phyloP scores from a whole-genome alignment of 2,797 vertebrate species.

The Onychomys leucogaster region DNA sequence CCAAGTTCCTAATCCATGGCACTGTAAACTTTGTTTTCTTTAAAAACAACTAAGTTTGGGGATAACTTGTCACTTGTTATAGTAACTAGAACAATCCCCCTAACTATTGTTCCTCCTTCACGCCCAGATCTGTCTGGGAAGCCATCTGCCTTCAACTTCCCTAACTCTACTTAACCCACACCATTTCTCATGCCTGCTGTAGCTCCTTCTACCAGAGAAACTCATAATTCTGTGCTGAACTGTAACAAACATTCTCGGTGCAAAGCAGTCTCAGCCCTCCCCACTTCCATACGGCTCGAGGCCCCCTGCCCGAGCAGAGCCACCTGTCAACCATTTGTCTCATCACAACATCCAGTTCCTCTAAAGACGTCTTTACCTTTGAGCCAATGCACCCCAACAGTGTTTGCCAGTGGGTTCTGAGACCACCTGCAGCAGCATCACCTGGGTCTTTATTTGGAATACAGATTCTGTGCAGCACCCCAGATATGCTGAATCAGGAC shows the following conservation, averaged over 20 bases:
- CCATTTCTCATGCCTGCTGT: not conserved
- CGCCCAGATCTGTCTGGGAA: not conserved
- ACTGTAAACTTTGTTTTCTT: not conserved
- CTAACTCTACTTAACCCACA: not conserved
- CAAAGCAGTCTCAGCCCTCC: not conserved
- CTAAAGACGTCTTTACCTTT: slow-evolving; percentile 6
- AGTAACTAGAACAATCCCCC: not conserved
- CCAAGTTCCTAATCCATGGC: not conserved
- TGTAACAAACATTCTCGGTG: not conserved
- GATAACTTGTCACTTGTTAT: not conserved
- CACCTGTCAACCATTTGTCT: not conserved
- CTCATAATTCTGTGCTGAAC: not conserved
- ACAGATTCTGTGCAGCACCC: slow-evolving; percentile 14
- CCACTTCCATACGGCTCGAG: not conserved
- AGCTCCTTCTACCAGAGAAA: slow-evolving; percentile 19
- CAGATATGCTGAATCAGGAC: not conserved
- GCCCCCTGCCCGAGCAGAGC: not conserved
- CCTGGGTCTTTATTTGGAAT: slow-evolving; percentile 25
- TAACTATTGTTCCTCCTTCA: not conserved
- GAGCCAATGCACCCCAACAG: not conserved
- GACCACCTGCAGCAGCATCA: not conserved
- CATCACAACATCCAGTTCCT: not conserved
- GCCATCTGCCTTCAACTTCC: not conserved
- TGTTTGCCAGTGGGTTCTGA: not conserved
- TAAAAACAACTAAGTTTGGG: not conserved